Base-by-base conservation (phyloP, 2,113 vertebrate genomes). In the Crocuta crocuta region DNA sequence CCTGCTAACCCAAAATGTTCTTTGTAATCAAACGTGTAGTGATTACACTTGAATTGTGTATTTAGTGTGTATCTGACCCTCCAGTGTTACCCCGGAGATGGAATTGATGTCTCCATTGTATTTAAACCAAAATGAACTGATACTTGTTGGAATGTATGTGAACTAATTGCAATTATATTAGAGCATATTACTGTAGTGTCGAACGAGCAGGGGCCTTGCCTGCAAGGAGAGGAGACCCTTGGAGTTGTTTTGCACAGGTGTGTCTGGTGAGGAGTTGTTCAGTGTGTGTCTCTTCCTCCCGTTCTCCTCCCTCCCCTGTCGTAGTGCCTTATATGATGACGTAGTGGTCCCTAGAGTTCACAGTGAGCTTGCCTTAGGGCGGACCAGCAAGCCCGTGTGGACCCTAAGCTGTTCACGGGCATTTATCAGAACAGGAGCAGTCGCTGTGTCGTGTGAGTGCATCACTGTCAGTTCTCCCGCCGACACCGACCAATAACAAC, bases 271-370 rank as follows among this genome's bases (percentile, higher is more conserved):
- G 98, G 98, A 98, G 97, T 99, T 98, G 98, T 99, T 99, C 98
- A 98, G 98, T 99, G 99, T 99, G 98, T 97, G 97, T 98, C 95
- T 96, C 89, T 97, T 68, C 97, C 84, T 58, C 96, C 96, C 31
- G 39, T n/a, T 79, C 80, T 95, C 91, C 89, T 92, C 97, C 80
- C 94, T 28, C 95, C 97, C 97, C 98, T 98, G 98, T 99, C 99
- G 99, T 99, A 99, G 99, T 99, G 99, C 99, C 99, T 99, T 99
- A 99, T 99, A 99, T 99, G 99, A 99, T 99, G 98, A 99, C 97
- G 98, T 99, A 99, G 99, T 99, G 99, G 99, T 98, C 98, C 98
- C 97, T 99, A 99, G 99, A 99, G 99, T 99, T 99, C 99, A 99
- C 99, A 99, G 99, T 99, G 99, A 99, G 99, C 99, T 99, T 99